Evolutionary conservation across 2,888 invertebrate genomes (phyloP).

Genomic region (Torymus tubicola): DNA sequence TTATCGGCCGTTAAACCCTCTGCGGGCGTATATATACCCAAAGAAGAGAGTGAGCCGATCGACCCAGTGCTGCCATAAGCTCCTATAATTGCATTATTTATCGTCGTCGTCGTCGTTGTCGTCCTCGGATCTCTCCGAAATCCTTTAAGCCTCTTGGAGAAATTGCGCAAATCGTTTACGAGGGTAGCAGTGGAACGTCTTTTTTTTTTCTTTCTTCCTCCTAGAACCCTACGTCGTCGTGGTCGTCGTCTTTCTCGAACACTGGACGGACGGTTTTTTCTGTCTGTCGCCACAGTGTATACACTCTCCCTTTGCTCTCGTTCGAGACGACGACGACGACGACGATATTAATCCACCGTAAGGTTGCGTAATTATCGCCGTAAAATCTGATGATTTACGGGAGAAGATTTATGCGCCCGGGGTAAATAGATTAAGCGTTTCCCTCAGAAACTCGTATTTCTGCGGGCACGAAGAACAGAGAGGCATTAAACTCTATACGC

Average conservation of each 20-base stretch:
- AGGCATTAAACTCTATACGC: conserved; percentile 19
- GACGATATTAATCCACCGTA: conserved; percentile 52
- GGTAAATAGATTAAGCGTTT: conserved; percentile 54
- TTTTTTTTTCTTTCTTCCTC: conserved; percentile 8
- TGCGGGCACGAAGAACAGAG: conserved; percentile 22
- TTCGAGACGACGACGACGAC: not conserved
- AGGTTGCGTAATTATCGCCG: conserved; percentile 53
- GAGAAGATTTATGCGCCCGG: conserved; percentile 40
- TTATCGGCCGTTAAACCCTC: conserved; percentile 73
- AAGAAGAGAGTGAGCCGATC: conserved; percentile 60
- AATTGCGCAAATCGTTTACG: conserved; percentile 58
- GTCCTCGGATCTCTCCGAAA: conserved; percentile 45
- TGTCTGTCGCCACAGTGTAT: not conserved
- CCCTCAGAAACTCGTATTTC: conserved; percentile 34
- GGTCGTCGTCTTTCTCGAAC: not conserved
- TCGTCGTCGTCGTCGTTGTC: conserved; percentile 58
- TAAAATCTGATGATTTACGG: conserved; percentile 55
- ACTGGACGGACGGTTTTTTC: not conserved
- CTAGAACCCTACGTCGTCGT: not conserved
- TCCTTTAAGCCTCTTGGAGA: conserved; percentile 57
- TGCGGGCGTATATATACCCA: not conserved
- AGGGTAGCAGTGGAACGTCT: conserved; percentile 56
- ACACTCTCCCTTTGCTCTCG: not conserved
- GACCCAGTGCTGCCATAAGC: conserved; percentile 63
- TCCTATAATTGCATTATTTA: conserved; percentile 72